Conservation (phyloP, 2,888 invertebrate genomes). For the Esperia sulphurella region DNA sequence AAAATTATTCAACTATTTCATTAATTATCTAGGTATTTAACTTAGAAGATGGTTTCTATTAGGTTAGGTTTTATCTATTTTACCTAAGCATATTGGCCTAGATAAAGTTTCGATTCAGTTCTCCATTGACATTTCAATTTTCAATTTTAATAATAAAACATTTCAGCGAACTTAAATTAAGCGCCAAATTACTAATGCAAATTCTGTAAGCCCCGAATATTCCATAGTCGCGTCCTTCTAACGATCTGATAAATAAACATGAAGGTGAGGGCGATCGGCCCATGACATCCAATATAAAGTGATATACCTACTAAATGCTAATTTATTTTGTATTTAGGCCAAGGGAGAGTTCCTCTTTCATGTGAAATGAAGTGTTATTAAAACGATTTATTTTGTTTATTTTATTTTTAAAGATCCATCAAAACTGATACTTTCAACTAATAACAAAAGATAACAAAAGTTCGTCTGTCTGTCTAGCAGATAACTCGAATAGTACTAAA, state of each 20-base stretch:
- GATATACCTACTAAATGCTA: constrained; percentile 62
- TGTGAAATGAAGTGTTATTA: not conserved
- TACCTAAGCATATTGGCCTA: too few species aligned
- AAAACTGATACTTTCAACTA: too few species aligned
- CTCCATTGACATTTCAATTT: not conserved
- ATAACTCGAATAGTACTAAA: too few species aligned
- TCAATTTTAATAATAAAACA: constrained; percentile 7
- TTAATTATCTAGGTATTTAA: too few species aligned
- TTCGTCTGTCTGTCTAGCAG: too few species aligned
- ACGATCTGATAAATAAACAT: constrained; percentile 71
- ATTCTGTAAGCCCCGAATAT: constrained; percentile 57
- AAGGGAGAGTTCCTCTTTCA: constrained; percentile 1
- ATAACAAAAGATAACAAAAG: too few species aligned
- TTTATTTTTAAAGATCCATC: too few species aligned
- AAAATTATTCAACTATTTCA: too few species aligned
- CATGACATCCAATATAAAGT: constrained; percentile 52
- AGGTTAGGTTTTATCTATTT: too few species aligned
- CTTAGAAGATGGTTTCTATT: too few species aligned
- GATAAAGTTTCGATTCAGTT: not conserved
- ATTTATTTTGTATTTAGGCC: constrained; percentile 38
- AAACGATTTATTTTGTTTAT: not conserved
- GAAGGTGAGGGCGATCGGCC: constrained; percentile 45
- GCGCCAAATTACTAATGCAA: constrained; percentile 51
- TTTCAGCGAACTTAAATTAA: constrained; percentile 22
- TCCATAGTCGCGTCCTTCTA: constrained; percentile 50